Base-by-base conservation (phyloP, 2,113 vertebrate species). In the Aphyosemion australe region DNA sequence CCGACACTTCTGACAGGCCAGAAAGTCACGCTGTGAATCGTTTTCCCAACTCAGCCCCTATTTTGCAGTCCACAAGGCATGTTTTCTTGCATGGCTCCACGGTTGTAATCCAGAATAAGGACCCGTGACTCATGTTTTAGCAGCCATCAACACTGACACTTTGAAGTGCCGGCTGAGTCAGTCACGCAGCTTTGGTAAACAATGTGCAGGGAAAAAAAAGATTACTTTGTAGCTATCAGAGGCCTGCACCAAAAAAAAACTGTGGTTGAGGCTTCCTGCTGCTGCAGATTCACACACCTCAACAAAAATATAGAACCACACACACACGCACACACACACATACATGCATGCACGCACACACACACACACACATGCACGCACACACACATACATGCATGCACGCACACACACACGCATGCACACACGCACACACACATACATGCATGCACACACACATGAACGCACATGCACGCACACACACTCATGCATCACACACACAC, bases 91-190 rank as follows among this genome's bases (percentile, higher is more conserved):
- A 37, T 18, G 16, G 21, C 41, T 63, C 21, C 48, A 42, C 42
- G 58, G 68, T 72, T 82, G 67, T 81, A 83, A 85, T 85, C 79
- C 69, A 46, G 54, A 51, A 50, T 61, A 47, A 79, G 59, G 60
- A 55, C 37, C 67, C 53, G 58, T 63, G 73, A 74, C 80, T 79
- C 66, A 71, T 58, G 63, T 48, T 80, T 46, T 50, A 84, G 66
- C 65, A 62, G 63, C 64, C 72, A 62, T 78, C 70, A 67, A 53
- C 49, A 9, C 56, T 34, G 68, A 71, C 55, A 66, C 51, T 64
- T 53, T 60, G 42, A 79, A 50, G 55, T 69, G 58, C 57, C 19
- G 58, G 43, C 65, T 74, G 60, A 78, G 59, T 76, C 68, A 64
- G 39, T 67, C 76, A 50, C 31, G 50, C 34, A 53, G 69, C 66